Evolutionary conservation across 1,140 invertebrate genomes (phyloP).

Genomic region (Drosophila pseudoobscura): DNA sequence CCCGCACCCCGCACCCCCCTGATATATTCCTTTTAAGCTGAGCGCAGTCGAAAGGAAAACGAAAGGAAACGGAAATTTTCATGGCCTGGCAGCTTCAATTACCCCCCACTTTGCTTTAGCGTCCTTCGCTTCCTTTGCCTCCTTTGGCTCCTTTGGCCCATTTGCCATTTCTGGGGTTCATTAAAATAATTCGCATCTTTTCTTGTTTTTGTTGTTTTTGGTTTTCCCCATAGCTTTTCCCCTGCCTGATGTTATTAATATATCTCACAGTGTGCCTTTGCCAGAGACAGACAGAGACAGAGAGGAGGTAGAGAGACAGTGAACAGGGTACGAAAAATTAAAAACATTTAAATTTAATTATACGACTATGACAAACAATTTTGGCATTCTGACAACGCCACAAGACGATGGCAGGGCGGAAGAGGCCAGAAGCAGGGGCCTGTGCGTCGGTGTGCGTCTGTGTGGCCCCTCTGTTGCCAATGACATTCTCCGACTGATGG

Average conservation of each 20-base stretch:
- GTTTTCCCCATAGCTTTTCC: background rate
- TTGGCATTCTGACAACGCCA: conserved; percentile 73
- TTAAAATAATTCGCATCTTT: conserved; percentile 57
- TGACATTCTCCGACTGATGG: conserved; percentile 26
- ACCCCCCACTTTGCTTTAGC: background rate
- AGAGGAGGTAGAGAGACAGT: too few species aligned
- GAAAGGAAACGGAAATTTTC: conserved; percentile 17
- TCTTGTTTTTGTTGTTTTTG: conserved; percentile 14
- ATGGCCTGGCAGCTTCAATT: conserved; percentile 46
- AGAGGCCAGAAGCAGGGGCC: background rate
- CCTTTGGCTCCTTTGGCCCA: background rate
- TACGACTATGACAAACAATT: conserved; percentile 80
- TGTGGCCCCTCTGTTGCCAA: conserved; percentile 1
- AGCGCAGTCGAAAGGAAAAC: too few species aligned
- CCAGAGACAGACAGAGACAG: too few species aligned
- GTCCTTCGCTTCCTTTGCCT: background rate
- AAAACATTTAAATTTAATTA: conserved; percentile 82
- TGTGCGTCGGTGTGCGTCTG: background rate
- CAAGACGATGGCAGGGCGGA: background rate
- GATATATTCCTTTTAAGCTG: conserved; percentile 5
- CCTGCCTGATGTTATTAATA: conserved; percentile 37
- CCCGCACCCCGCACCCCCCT: background rate
- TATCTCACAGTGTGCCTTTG: conserved; percentile 1
- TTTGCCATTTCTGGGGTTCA: conserved; percentile 35
- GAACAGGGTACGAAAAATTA: conserved; percentile 25